A percentile compares a stretch with the other conserved stretches of the same genome.
phyloP scores from a whole-genome alignment of 2,797 vertebrate species.

The Somateria mollissima region DNA sequence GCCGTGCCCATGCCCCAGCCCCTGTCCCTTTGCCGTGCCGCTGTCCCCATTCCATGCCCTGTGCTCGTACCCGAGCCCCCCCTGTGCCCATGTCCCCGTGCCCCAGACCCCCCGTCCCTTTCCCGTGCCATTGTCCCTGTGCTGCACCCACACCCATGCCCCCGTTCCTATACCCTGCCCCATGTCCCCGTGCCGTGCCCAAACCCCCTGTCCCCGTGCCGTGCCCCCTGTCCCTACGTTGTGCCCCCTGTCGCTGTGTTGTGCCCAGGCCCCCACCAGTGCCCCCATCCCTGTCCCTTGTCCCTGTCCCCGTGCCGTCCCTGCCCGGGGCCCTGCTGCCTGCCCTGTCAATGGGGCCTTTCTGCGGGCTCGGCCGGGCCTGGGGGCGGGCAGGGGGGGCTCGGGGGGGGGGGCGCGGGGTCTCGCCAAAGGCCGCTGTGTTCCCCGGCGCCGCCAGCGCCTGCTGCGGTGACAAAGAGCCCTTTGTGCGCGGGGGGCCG shows the following conservation, averaged over 20 bases:
- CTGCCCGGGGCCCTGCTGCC: neutral
- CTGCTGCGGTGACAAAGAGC: neutral
- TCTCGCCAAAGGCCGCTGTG: neutral
- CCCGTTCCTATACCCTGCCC: rapidly evolving
- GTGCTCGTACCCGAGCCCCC: rapidly evolving
- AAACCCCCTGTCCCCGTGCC: too few species aligned
- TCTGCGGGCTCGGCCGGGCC: neutral
- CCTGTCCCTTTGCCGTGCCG: neutral
- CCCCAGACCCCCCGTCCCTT: neutral
- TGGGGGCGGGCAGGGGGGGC: neutral
- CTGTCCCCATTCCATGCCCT: neutral
- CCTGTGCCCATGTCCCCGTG: neutral
- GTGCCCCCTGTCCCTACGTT: neutral
- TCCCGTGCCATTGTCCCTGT: too few species aligned
- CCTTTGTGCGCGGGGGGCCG: neutral
- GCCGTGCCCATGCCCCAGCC: neutral
- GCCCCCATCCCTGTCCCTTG: neutral
- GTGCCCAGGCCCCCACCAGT: neutral
- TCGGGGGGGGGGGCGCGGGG: neutral
- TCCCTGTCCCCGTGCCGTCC: neutral
- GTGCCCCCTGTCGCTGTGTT: neutral
- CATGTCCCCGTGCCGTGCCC: neutral
- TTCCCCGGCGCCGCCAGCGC: neutral
- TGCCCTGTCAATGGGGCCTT: neutral
- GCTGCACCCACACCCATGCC: too few species aligned